Evolutionary conservation across 2,113 vertebrate species (phyloP), one percentile per base, ranked within the genome.

Genomic region (Hippocampus barbouri): DNA sequence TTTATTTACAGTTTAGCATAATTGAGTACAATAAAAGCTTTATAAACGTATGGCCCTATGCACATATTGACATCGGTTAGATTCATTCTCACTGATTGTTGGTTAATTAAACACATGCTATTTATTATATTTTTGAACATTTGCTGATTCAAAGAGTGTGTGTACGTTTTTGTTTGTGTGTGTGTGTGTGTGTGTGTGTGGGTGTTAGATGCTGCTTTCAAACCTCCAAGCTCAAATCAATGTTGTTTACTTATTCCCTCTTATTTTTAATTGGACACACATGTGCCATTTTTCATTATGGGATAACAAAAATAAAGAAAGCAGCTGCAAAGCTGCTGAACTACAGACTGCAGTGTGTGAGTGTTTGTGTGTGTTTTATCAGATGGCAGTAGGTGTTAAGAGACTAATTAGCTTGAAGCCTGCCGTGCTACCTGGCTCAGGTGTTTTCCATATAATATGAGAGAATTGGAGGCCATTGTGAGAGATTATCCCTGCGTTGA

Each of bases 371-470:
- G 72, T 30, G 27, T 66, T 47, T 89, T 91, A 91, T 90, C 88
- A 79, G 83, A 85, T 79, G 68, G 65, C 38, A 34, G 59, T 61
- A 57, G 76, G 87, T 77, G 84, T 89, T 77, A 81, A 86, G 75
- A 81, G 82, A 76, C 83, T 90, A 88, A 90, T 90, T 84, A 81
- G 70, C 69, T 86, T 86, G 86, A 88, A 86, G 84, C 80, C 85
- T 71, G 77, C 79, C 51, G 78, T 71, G 76, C 71, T 77, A 88
- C 84, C 82, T 91, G 90, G 85, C 88, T 16, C 54, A 84, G 81
- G 77, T 89, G 74, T 78, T 91, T 89, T 88, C 83, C 87, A 90
- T 89, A 88, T 86, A 90, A 83, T 91, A 79, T 79, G 18, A 66
- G 25, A 78, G 85, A 85, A 80, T 85, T 86, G 83, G 79, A 81